Conservation (phyloP, 2,113 vertebrate species). For the Acanthisitta chloris region DNA sequence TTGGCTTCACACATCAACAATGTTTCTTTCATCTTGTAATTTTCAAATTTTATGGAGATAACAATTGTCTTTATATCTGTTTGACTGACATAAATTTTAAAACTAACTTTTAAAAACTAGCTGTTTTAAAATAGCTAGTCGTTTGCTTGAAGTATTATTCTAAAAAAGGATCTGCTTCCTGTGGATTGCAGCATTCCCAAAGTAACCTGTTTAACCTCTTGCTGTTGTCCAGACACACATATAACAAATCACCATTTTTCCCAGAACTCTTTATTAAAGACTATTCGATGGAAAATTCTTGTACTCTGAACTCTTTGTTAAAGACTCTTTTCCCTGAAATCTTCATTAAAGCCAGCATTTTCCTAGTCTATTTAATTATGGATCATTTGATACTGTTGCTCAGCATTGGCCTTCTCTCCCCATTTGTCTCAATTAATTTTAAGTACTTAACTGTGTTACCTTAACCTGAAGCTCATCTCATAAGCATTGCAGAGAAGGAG, state of each 20-base stretch:
- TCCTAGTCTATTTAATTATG: background rate
- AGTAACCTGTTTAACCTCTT: background rate
- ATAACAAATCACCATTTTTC: background rate
- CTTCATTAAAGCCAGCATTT: background rate
- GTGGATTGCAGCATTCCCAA: background rate
- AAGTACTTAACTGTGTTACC: background rate
- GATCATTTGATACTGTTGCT: background rate
- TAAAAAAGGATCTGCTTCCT: background rate
- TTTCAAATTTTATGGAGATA: background rate
- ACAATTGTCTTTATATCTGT: background rate
- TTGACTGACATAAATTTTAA: background rate
- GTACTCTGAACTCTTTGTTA: background rate
- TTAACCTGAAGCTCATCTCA: background rate
- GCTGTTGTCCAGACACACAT: background rate
- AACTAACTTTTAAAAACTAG: no score
- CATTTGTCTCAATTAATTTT: background rate
- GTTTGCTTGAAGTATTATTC: background rate
- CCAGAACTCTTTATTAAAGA: background rate
- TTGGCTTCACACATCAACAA: background rate
- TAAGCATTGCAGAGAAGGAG: background rate
- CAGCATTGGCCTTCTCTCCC: background rate
- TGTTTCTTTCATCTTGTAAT: background rate
- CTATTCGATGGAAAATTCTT: background rate
- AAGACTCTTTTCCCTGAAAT: background rate
- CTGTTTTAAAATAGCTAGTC: background rate